These are phyloP conservation scores for Todiramphus chloris DNA, from an alignment of 2,113 vertebrate species.

Conservation along the genomic window DNA sequence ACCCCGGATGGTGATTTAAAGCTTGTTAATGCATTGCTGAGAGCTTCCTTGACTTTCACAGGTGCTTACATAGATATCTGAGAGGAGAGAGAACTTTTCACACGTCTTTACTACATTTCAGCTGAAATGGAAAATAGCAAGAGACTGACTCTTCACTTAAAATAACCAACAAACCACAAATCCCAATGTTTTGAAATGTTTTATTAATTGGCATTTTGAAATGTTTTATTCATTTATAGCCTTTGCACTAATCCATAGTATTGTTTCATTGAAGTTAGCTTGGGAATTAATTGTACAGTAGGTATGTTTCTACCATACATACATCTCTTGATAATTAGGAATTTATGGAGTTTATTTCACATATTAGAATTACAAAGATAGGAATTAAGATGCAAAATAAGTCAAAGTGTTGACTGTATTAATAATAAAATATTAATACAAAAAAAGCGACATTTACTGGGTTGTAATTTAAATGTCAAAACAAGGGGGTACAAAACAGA, in stretches of 20 bases:
- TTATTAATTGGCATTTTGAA: neutral
- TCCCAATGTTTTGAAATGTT: fast-evolving
- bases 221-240: neutral
- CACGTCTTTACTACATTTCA: neutral
- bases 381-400: neutral
- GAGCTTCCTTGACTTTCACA: neutral
- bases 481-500: neutral
- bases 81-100: neutral
- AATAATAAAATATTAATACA: neutral
- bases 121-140: neutral
- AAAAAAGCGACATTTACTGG: neutral
- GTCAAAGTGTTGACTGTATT: neutral
- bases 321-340: neutral
- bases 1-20: neutral
- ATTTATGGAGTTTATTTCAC: neutral
- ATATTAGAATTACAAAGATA: neutral
- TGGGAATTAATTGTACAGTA: neutral
- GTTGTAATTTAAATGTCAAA: slow-evolving; percentile 3
- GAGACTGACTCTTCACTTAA: neutral
- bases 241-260: neutral
- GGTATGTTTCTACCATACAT: neutral
- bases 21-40: neutral
- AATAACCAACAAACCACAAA: neutral
- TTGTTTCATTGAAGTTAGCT: neutral
- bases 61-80: neutral